Evolutionary conservation across 2,888 invertebrate species (phyloP).

Genomic region (Thyatira batis): DNA sequence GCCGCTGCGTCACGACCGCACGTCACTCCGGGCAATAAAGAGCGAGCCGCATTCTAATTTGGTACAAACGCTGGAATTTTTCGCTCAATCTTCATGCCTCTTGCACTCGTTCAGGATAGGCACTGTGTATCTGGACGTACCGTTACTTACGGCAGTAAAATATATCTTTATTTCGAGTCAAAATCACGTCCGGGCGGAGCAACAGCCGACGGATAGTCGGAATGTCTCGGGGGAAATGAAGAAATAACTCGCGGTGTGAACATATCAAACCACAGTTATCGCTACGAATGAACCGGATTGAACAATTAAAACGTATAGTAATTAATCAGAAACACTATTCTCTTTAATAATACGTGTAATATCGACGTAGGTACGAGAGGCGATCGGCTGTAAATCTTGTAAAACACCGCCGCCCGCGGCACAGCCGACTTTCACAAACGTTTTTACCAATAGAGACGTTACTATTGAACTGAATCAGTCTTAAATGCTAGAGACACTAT

Average conservation of each 20-base stretch:
- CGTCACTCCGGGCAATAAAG: conserved; percentile 78
- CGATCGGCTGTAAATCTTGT: conserved; percentile 72
- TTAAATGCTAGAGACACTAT: conserved; percentile 61
- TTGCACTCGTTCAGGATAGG: conserved; percentile 52
- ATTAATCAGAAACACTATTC: conserved; percentile 73
- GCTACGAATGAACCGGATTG: conserved; percentile 62
- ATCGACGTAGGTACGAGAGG: conserved; percentile 61
- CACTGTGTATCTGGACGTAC: conserved; percentile 53
- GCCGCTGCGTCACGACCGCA: conserved; percentile 77
- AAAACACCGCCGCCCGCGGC: conserved; percentile 65
- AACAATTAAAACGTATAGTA: conserved; percentile 68
- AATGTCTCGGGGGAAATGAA: conserved; percentile 53
- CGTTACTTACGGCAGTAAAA: conserved; percentile 56
- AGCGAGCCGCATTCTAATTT: conserved; percentile 78
- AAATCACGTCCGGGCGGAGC: conserved; percentile 58
- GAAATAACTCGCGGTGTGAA: conserved; percentile 64
- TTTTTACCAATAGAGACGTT: conserved; percentile 78
- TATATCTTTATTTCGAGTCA: conserved; percentile 68
- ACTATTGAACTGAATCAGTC: conserved; percentile 68
- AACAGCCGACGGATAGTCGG: conserved; percentile 51
- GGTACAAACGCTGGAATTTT: conserved; percentile 73
- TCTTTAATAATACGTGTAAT: conserved; percentile 78
- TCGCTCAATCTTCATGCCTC: conserved; percentile 56
- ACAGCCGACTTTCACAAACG: conserved; percentile 71
- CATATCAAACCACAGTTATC: conserved; percentile 60